Evolutionary conservation across 1,140 invertebrate species (phyloP).

Genomic region (Pinna nobilis): DNA sequence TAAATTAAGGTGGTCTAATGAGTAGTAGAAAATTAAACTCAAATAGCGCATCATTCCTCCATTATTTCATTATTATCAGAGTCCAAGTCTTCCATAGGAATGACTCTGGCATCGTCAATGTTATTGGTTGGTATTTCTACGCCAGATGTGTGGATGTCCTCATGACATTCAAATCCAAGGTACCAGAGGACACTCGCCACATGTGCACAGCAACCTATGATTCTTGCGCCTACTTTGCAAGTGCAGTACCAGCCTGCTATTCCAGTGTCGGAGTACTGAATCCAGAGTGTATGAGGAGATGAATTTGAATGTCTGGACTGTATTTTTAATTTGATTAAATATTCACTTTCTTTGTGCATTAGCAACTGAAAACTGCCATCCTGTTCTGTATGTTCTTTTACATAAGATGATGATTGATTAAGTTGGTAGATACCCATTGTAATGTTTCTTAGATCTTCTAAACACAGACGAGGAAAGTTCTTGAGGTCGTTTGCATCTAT

Average conservation of each 20-base stretch:
- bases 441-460: neutral
- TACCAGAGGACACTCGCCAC: neutral
- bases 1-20: no score
- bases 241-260: constrained; percentile 6
- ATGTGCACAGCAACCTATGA: neutral
- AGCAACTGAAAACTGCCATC: neutral
- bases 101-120: no score
- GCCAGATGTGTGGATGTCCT: neutral
- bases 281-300: neutral
- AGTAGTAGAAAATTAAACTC: no score
- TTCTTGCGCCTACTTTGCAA: neutral
- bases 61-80: no score
- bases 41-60: no score
- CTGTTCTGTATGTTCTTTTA: neutral
- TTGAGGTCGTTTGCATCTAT: neutral
- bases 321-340: constrained; percentile 1
- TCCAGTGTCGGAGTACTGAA: neutral
- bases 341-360: neutral
- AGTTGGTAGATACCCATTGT: constrained; percentile 17
- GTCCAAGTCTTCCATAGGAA: no score
- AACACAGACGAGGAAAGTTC: neutral
- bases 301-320: constrained; percentile 8
- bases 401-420: neutral
- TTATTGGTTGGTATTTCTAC: no score
- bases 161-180: no score